phyloP scores from a whole-genome alignment of 2,888 invertebrate genomes.

The Noctua janthe region DNA sequence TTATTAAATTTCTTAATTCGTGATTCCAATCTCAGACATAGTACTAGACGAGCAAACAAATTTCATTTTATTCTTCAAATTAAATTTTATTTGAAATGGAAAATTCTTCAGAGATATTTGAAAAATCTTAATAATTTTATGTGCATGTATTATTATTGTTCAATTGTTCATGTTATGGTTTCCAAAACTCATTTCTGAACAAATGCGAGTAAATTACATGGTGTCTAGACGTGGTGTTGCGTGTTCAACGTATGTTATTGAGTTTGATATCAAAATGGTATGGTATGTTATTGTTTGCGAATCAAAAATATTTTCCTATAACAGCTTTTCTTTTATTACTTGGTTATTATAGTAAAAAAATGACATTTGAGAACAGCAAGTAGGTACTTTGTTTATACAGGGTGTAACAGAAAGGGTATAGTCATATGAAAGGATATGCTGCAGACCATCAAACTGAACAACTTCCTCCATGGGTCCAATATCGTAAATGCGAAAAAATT shows the following conservation, averaged over 20 bases:
- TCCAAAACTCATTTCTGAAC: constrained; percentile 32
- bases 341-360: neutral
- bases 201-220: constrained; percentile 33
- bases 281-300: neutral
- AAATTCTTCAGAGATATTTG: constrained; percentile 14
- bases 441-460: too few relatives aligned
- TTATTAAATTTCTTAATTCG: neutral
- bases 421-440: too few relatives aligned
- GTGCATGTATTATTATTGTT: neutral
- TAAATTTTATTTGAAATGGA: neutral
- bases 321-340: neutral
- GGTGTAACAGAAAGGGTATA: too few relatives aligned
- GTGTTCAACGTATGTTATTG: constrained; percentile 22
- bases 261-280: neutral
- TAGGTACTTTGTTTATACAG: neutral
- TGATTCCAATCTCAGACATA: too few relatives aligned
- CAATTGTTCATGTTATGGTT: constrained; percentile 10
- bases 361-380: neutral
- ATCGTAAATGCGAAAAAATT: too few relatives aligned
- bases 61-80: neutral
- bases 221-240: constrained; percentile 55
- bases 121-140: constrained; percentile 17
- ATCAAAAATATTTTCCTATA: neutral
- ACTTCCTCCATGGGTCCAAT: too few relatives aligned
- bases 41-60: too few relatives aligned